Evolutionary conservation across 2,888 invertebrate genomes (phyloP), one percentile per base, ranked within the genome.

Genomic region (Caenorhabditis uteleia): DNA sequence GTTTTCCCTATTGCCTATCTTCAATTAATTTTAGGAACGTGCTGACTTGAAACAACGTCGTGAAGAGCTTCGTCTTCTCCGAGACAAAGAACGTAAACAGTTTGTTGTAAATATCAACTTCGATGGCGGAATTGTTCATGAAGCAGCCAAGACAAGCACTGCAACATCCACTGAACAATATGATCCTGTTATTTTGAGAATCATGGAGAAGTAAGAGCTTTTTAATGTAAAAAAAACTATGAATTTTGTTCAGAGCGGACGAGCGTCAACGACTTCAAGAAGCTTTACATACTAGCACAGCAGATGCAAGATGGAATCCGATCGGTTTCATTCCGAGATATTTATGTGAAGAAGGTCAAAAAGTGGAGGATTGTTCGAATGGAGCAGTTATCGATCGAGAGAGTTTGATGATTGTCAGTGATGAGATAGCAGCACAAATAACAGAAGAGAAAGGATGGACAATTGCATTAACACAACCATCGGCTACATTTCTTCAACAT

Each of bases 81-180:
- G 72, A 23, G 68, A 73, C 48, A 58, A 69, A 34, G 48, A 68
- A 33, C 40, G 60, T 10, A 72, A 58, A 14, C 53, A 58, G 36
- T 55, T 82, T 31, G 66, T 77, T 7, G 45, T 81, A n/a, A 65
- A 62, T 44, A 48, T 81, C 39, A 76, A 80, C 58, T 38, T 80
- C 16, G 48, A 65, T 8, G 59, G 51, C 14, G 66, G 60, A 6
- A 39, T 64, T 18, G 62, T 75, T 12, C 44, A 55, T n/a, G n/a
- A n/a, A n/a, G n/a, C n/a, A n/a, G n/a, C n/a, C n/a, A n/a, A n/a
- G n/a, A n/a, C n/a, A n/a, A n/a, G n/a, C n/a, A n/a, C n/a, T n/a
- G n/a, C 12, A 27, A 25, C 5, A 14, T 27, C 42, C 3, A 34
- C 34, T 7, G 34, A 34, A 43, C 4, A 36, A 44, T 57, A 70